A percentile compares a stretch with the other conserved stretches of the same genome.
phyloP scores from a whole-genome alignment of 2,113 vertebrate species.

The Apodemus sylvaticus region DNA sequence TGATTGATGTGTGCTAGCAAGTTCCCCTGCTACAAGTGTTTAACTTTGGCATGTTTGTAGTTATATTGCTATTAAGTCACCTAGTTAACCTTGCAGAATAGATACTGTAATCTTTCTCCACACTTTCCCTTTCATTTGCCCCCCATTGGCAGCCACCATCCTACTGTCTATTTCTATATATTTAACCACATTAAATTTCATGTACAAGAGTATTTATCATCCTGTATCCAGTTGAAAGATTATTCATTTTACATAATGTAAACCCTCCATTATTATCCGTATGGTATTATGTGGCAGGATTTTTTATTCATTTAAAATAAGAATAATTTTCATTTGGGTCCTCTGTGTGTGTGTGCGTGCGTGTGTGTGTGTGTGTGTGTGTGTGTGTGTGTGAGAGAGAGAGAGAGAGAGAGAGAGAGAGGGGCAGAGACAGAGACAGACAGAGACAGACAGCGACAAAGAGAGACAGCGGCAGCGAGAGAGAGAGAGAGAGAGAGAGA shows the following conservation, averaged over 20 bases:
- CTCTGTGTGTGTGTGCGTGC: background rate
- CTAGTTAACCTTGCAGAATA: background rate
- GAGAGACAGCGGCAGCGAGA: too few species aligned
- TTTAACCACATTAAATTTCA: background rate
- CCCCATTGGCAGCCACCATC: background rate
- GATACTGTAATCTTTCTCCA: background rate
- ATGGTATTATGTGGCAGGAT: background rate
- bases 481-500: too few species aligned
- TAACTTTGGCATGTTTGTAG: background rate
- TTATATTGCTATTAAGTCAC: background rate
- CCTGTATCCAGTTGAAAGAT: background rate
- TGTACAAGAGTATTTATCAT: background rate
- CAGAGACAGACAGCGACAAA: too few species aligned
- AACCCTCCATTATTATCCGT: background rate
- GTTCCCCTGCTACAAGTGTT: background rate
- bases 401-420: too few species aligned
- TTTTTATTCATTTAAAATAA: background rate
- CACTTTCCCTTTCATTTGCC: background rate
- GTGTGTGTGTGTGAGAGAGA: too few species aligned
- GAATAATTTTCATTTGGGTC: background rate
- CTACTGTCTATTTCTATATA: background rate
- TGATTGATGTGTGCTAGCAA: background rate
- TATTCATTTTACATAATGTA: background rate
- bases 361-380: background rate
- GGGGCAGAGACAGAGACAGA: too few species aligned